A percentile compares a stretch with the other conserved stretches of the same genome.
phyloP scores from a whole-genome alignment of 2,888 invertebrate genomes.

The Calameuta idolon region DNA sequence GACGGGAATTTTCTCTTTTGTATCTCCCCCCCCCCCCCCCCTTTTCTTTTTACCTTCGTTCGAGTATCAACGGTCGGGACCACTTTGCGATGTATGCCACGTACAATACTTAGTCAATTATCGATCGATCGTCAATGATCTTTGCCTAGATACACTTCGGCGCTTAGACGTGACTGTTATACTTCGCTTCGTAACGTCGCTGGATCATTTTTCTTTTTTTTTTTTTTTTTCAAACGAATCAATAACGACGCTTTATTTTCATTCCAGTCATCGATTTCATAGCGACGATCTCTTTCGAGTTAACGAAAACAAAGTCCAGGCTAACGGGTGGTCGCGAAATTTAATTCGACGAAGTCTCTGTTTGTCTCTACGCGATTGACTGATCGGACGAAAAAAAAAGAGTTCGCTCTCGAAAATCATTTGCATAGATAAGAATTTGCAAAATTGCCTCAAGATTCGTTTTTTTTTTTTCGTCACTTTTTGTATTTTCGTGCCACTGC shows the following conservation, averaged over 20 bases:
- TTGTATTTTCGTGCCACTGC: not conserved
- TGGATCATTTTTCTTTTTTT: not conserved
- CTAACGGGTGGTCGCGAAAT: not conserved
- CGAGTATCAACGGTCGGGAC: slow-evolving; percentile 47
- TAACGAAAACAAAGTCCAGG: not conserved
- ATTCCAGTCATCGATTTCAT: not conserved
- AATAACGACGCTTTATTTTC: not conserved
- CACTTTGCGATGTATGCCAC: slow-evolving; percentile 49
- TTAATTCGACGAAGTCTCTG: not conserved
- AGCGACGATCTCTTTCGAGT: not conserved
- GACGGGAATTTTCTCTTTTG: not conserved
- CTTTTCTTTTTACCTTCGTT: slow-evolving; percentile 23
- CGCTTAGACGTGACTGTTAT: not conserved
- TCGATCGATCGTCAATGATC: slow-evolving; percentile 8
- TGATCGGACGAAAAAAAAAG: no score
- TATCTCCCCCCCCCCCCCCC: not conserved
- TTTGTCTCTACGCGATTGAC: not conserved
- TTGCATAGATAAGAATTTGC: no score
- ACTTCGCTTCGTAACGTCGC: not conserved
- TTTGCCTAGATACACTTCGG: not conserved
- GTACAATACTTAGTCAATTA: slow-evolving; percentile 58
- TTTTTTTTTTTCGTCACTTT: no score
- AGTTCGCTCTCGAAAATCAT: no score
- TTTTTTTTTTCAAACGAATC: not conserved
- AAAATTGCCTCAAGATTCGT: no score